Evolutionary conservation across 2,888 invertebrate genomes (phyloP), one percentile per base, ranked within the genome.

Genomic region (Disparrhopalites patrizii): DNA sequence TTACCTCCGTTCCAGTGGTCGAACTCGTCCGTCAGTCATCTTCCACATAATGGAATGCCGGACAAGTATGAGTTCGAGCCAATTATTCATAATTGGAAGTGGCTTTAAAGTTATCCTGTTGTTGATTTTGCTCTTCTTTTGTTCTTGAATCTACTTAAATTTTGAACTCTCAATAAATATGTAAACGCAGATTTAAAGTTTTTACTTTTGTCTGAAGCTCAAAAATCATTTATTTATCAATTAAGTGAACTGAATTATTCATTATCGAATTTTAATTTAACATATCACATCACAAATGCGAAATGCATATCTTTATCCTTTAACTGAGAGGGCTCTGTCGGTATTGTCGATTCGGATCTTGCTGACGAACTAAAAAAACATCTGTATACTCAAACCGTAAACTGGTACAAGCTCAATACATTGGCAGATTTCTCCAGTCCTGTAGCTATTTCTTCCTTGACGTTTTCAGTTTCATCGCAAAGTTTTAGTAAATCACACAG

Each of bases 1-100:
- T 80, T 86, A 51, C 87, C 87, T 62, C 85, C 89, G 0, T 93
- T 91, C 79, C 84, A 85, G 76, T 92, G 92, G 92, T 86, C 87
- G 60, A 84, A 83, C 58, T 85, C 85, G 69, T 86, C 82, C 69
- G 88, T 87, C 76, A 82, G 81, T 2, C 81, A 83, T 66, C 77
- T 79, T 56, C 82, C 85, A 0, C 91, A 90, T 76, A 78, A 83
- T 68, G 89, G 89, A 2, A 86, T 90, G 10, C 90, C 91, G 0
- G 88, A 91, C 73, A 78, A 82, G 54, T 92, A 89, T 84, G 81
- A 84, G 55, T 92, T 91, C 77, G 81, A 83, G 36, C 83, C 85
- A 1, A 81, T 86, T 52, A 78, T 79, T 65, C 84, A 84, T 20
- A 77, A 79, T 67, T 87, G 86, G 85, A 81, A 82, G 61, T 86